Percentiles rank a stretch among this genome's conserved stretches.
Conservation (phyloP, 2,797 vertebrate species). For the Columba guinea region DNA sequence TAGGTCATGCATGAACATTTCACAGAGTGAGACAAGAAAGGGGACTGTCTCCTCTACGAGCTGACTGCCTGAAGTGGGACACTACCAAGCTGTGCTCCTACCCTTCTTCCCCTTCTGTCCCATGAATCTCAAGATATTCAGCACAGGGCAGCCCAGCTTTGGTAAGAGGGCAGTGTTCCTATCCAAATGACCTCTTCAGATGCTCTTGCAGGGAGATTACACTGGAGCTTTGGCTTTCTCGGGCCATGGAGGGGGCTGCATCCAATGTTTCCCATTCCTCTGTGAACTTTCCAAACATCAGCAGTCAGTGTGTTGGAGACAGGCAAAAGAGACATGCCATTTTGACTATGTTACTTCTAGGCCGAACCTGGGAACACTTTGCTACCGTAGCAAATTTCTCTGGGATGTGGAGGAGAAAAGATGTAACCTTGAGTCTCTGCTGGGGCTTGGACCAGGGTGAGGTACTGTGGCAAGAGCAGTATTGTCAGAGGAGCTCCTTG, state of each 20-base stretch:
- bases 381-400: neutral
- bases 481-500: neutral
- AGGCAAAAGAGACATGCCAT: neutral
- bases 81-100: neutral
- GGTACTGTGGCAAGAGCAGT: neutral
- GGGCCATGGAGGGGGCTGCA: neutral
- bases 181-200: neutral
- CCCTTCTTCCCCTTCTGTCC: neutral
- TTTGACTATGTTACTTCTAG: neutral
- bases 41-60: neutral
- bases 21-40: neutral
- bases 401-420: neutral
- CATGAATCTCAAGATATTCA: neutral
- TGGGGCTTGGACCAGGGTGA: neutral
- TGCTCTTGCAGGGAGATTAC: neutral
- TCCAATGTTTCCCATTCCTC: neutral
- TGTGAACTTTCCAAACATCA: neutral
- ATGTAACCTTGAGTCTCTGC: neutral
- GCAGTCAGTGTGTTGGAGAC: neutral
- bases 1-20: neutral
- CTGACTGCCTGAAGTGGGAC: neutral
- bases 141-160: neutral
- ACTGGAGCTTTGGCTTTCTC: neutral
- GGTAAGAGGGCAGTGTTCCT: neutral
- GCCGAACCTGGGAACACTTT: neutral